Conservation (phyloP, 1,140 invertebrate species). For the Varroa destructor region DNA sequence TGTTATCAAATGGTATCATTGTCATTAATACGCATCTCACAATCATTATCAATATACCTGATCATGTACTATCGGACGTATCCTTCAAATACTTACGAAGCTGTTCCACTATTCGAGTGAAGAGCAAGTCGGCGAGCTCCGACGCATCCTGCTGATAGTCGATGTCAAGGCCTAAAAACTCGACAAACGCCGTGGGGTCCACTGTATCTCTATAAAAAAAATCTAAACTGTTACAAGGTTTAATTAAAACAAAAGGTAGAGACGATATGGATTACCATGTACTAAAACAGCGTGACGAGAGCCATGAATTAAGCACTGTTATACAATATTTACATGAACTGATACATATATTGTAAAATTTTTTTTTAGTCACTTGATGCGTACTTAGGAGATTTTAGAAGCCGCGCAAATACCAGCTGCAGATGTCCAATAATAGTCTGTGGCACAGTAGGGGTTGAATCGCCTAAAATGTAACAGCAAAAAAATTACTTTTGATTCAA, state of each 20-base stretch:
- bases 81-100: not conserved
- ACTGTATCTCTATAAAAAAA: constrained; percentile 41
- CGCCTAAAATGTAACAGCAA: constrained; percentile 31
- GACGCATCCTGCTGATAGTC: constrained; percentile 53
- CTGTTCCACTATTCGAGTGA: constrained; percentile 39
- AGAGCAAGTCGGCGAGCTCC: constrained; percentile 57
- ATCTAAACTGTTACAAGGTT: constrained; percentile 27
- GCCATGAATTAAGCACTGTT: too few species aligned
- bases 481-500: constrained; percentile 34
- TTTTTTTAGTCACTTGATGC: not conserved
- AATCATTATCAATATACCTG: too few species aligned
- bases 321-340: not conserved
- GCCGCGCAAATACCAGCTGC: constrained; percentile 51
- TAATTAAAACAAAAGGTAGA: not conserved
- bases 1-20: not conserved
- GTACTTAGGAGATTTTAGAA: constrained; percentile 5
- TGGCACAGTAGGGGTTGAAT: not conserved
- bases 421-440: constrained; percentile 47
- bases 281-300: too few species aligned
- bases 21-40: too few species aligned
- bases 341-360: not conserved
- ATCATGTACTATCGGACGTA: not conserved
- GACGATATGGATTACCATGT: too few species aligned
- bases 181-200: constrained; percentile 52
- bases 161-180: constrained; percentile 51